Percentiles rank a stretch among this genome's conserved stretches.
These are phyloP conservation scores for Chaetodon auriga DNA, from an alignment of 2,113 vertebrate genomes.

Conservation along the genomic window DNA sequence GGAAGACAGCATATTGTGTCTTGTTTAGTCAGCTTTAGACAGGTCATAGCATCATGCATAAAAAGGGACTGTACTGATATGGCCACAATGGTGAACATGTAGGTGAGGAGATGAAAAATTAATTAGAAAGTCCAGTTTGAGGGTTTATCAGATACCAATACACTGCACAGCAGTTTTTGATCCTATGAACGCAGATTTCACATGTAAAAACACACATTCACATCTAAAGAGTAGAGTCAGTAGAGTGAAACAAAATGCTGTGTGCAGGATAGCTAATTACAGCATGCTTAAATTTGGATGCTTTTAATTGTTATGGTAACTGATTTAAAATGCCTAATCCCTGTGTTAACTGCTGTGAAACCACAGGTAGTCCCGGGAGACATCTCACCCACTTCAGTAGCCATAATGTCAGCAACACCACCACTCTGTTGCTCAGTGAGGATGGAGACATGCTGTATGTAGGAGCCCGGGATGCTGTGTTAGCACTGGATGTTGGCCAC, in stretches of 20 bases:
- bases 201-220: no score
- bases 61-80: no score
- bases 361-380: slow-evolving; percentile 79
- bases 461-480: slow-evolving; percentile 80
- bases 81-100: no score
- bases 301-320: background rate
- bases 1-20: no score
- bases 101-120: no score
- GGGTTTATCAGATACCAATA: no score
- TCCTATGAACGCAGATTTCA: no score
- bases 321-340: slow-evolving; percentile 1
- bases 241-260: background rate
- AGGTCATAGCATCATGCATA: no score
- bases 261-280: background rate
- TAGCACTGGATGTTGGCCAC: slow-evolving; percentile 78
- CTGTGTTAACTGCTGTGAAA: slow-evolving; percentile 8
- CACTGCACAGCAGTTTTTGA: no score
- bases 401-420: slow-evolving; percentile 78
- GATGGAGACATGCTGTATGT: slow-evolving; percentile 79
- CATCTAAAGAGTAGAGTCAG: no score
- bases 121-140: no score
- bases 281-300: background rate
- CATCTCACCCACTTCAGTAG: slow-evolving; percentile 65
- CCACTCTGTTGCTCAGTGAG: slow-evolving; percentile 81
- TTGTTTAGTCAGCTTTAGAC: no score